phyloP scores from a whole-genome alignment of 1,140 invertebrate genomes.

The Archivesica marissinica region DNA sequence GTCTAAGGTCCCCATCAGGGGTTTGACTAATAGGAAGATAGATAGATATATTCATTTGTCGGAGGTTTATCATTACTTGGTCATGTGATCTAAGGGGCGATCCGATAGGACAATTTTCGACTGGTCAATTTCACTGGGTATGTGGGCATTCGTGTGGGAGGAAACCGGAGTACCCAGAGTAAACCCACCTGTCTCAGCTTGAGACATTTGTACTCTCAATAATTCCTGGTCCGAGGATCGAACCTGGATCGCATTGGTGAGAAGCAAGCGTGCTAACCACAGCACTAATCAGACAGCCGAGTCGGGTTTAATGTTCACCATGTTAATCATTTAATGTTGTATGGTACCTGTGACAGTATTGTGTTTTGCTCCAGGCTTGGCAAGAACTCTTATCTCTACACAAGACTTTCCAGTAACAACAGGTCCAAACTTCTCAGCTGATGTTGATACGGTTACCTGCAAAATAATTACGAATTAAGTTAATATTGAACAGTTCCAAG shows the following conservation, averaged over 20 bases:
- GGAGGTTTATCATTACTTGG: not conserved
- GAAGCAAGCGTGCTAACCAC: too few relatives aligned
- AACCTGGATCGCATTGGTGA: too few relatives aligned
- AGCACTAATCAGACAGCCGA: too few relatives aligned
- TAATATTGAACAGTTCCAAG: too few relatives aligned
- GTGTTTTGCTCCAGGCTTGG: conserved; percentile 91
- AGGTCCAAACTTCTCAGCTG: not conserved
- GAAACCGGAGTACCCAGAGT: too few relatives aligned
- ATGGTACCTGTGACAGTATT: conserved; percentile 89
- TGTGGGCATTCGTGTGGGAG: not conserved
- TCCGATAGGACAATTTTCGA: not conserved
- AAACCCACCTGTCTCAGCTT: too few relatives aligned
- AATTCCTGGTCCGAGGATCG: not conserved
- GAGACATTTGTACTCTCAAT: not conserved
- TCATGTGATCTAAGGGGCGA: not conserved
- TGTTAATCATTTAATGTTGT: not conserved
- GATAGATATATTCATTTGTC: not conserved
- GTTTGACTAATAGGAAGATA: too few relatives aligned
- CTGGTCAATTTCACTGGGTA: not conserved
- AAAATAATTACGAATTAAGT: too few relatives aligned
- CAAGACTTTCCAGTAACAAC: not conserved
- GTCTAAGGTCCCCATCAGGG: too few relatives aligned
- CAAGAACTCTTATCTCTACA: conserved; percentile 85
- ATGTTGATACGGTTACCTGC: not conserved
- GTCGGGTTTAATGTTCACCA: not conserved